Conservation (phyloP, 2,797 vertebrate species). For the Gadopsis bispinosus region DNA sequence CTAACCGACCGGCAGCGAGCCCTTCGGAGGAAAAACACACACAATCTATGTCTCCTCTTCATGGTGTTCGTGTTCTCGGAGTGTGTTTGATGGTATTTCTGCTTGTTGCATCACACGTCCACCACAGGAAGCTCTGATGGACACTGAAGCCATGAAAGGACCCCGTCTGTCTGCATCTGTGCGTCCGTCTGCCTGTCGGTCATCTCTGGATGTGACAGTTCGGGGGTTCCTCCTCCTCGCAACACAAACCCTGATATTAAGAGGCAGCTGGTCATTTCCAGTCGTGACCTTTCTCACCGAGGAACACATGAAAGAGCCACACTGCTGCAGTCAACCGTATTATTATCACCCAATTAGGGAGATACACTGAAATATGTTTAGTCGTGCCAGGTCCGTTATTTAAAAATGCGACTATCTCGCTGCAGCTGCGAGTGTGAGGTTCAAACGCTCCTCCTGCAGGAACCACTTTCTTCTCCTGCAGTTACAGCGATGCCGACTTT, state of each 20-base stretch:
- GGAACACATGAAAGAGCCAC: slow-evolving; percentile 14
- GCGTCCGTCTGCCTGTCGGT: slow-evolving; percentile 29
- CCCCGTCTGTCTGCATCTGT: slow-evolving; percentile 39
- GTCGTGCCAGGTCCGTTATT: neutral
- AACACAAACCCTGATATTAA: neutral
- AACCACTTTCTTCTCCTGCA: slow-evolving; percentile 19
- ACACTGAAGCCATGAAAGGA: slow-evolving; percentile 57
- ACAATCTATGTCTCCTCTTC: neutral
- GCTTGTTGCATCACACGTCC: slow-evolving; percentile 65
- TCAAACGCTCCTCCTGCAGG: neutral
- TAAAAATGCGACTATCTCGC: neutral
- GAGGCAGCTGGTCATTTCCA: neutral
- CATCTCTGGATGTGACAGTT: neutral
- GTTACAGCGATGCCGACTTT: slow-evolving; percentile 6
- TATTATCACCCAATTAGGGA: neutral
- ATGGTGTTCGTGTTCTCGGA: slow-evolving; percentile 7
- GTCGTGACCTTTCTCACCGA: neutral
- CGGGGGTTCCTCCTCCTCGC: neutral
- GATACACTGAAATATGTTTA: neutral
- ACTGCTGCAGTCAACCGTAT: too few species aligned
- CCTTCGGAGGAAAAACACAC: neutral
- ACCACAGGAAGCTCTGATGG: slow-evolving; percentile 56
- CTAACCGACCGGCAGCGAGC: neutral
- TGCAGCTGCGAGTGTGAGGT: neutral
- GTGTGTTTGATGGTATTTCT: slow-evolving; percentile 56